Evolutionary conservation across 1,140 invertebrate genomes (phyloP).

Genomic region (Nautilus pompilius): DNA sequence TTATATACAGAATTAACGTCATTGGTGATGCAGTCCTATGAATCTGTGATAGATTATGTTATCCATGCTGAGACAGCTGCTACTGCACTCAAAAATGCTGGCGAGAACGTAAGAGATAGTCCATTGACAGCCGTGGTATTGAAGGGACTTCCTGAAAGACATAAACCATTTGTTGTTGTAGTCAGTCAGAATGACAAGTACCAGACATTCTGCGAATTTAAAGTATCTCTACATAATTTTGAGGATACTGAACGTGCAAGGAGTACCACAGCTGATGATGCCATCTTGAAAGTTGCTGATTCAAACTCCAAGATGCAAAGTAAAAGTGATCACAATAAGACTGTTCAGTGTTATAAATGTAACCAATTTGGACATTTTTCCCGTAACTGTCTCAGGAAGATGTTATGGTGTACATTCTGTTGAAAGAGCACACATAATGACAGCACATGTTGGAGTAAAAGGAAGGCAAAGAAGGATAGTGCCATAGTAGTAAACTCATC

Average conservation of each 20-base stretch:
- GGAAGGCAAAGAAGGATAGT: not conserved
- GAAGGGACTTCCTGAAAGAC: slow-evolving; percentile 16
- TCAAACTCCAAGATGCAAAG: not conserved
- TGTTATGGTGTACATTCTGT: too few species aligned
- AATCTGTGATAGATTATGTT: slow-evolving; percentile 20
- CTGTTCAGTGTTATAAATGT: too few species aligned
- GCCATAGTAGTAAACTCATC: slow-evolving; percentile 1
- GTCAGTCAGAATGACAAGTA: slow-evolving; percentile 8
- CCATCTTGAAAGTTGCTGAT: not conserved
- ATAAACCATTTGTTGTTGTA: slow-evolving; percentile 11
- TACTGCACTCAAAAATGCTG: slow-evolving; percentile 4
- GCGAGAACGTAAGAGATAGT: slow-evolving; percentile 19
- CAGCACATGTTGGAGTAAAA: too few species aligned
- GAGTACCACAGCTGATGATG: not conserved
- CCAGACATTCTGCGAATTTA: slow-evolving; percentile 14
- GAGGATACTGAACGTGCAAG: slow-evolving; percentile 14
- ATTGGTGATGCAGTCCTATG: not conserved
- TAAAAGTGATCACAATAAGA: too few species aligned
- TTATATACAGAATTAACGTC: slow-evolving; percentile 21
- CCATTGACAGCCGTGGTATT: slow-evolving; percentile 18
- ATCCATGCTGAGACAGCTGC: slow-evolving; percentile 19
- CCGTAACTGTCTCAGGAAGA: too few species aligned
- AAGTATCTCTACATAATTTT: slow-evolving; percentile 13
- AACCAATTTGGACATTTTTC: too few species aligned
- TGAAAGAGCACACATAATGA: too few species aligned